A percentile compares a stretch with the other conserved stretches of the same genome.
Conservation (phyloP, 1,140 invertebrate species). For the Periplaneta americana region DNA sequence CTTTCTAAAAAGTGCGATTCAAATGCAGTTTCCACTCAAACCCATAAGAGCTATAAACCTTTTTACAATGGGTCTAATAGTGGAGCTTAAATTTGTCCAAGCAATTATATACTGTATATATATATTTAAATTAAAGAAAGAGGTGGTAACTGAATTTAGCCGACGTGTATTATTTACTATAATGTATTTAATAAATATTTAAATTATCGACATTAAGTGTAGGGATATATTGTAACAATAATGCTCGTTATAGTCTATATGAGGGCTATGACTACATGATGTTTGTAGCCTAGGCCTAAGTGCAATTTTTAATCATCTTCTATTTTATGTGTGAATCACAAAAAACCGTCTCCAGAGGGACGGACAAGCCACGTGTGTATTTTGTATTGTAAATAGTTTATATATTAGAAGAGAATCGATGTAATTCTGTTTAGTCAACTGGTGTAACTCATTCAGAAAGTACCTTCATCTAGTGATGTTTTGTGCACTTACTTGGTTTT, state of each 20-base stretch:
- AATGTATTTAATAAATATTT: neutral
- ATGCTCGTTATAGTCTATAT: neutral
- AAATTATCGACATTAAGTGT: neutral
- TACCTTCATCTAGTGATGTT: neutral
- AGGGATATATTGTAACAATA: neutral
- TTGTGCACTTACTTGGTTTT: neutral
- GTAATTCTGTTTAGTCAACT: neutral
- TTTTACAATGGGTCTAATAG: neutral
- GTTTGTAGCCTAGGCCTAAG: conserved; percentile 14
- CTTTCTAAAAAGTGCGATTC: no score
- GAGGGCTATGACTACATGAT: neutral
- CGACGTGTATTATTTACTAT: neutral
- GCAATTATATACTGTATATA: neutral
- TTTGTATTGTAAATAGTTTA: conserved; percentile 17
- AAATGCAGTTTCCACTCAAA: neutral
- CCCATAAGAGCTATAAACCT: neutral
- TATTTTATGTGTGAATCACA: neutral
- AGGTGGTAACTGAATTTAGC: neutral
- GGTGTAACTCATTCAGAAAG: neutral
- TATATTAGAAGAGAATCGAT: conserved; percentile 8
- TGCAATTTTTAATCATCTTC: conserved; percentile 10
- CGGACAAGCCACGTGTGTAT: conserved; percentile 1
- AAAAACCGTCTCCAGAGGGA: neutral
- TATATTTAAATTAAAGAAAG: neutral
- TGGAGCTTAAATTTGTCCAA: neutral